Evolutionary conservation across 2,113 vertebrate species (phyloP).

Genomic region (Danionella cerebrum): DNA sequence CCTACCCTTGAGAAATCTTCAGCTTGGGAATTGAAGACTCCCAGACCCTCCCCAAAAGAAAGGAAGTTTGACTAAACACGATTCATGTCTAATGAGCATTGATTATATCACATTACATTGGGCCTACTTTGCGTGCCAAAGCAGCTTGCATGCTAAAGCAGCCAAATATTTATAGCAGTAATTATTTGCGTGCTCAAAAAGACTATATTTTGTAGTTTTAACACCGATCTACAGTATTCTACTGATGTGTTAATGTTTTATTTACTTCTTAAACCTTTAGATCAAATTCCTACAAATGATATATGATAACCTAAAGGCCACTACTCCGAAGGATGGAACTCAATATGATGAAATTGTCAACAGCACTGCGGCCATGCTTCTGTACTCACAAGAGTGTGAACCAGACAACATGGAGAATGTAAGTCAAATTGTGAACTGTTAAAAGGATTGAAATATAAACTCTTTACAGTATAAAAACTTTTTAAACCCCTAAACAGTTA

Average conservation of each 20-base stretch:
- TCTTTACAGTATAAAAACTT: background rate
- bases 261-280: slow-evolving; percentile 28
- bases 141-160: too few species aligned
- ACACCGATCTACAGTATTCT: background rate
- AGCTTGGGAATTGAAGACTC: too few species aligned
- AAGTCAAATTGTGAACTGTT: background rate
- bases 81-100: too few species aligned
- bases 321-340: rapidly evolving
- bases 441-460: background rate
- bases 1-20: too few species aligned
- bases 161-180: too few species aligned
- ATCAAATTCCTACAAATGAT: background rate
- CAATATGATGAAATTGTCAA: slow-evolving; percentile 23
- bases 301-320: rapidly evolving
- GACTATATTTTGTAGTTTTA: too few species aligned
- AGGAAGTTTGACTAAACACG: too few species aligned
- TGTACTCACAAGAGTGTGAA: slow-evolving; percentile 26
- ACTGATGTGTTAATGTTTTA: background rate
- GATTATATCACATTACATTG: too few species aligned
- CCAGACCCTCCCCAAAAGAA: too few species aligned
- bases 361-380: slow-evolving; percentile 42
- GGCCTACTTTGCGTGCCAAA: too few species aligned
- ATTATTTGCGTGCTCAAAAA: too few species aligned
- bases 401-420: slow-evolving; percentile 14
- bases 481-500: slow-evolving; percentile 7